Evolutionary conservation across 2,888 invertebrate species (phyloP), one percentile per base, ranked within the genome.

Genomic region (Ecliptopera silaceata): DNA sequence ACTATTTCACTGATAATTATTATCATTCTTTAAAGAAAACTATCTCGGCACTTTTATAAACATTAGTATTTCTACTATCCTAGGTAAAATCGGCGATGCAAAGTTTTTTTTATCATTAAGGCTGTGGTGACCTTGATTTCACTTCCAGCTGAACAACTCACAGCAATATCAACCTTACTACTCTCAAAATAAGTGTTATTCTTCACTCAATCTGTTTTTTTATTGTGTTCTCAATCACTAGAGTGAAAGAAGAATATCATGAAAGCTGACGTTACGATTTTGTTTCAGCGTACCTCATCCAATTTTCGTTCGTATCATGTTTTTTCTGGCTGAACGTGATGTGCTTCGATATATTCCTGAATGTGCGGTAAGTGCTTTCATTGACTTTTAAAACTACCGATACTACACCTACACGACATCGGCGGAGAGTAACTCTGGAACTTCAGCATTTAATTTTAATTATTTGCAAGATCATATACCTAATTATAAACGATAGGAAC

Each of bases 301-400:
- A 94, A 75, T 93, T 94, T 73, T 93, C 93, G 2, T 94, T 94
- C 80, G 88, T 94, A 45, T 93, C 94, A 34, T 93, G 93, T 71
- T 94, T 94, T 82, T 93, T 94, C 84, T 94, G 94, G 94, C 81
- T 94, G 59, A 94, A 94, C 77, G 93, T 93, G 42, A 92, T 94
- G 92, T 93, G 94, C 75, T 93, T 94, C 72, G 94, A 94, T 79
- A 94, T 92, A 52, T 94, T 93, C 83, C 79, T 92, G 63, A 91
- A 93, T 65, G 92, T 93, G 46, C 82, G 86, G 93, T 93, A 73
- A 90, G 92, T 70, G 47, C 44, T 38, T 50, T 49, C 32, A 44
- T 48, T 44, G 4, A 6, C 4, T 26, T 6, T 26, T 26, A n/a
- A n/a, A n/a, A n/a, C n/a, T n/a, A n/a, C 26, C 26, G 26, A 26